phyloP scores from a whole-genome alignment of 2,113 vertebrate species.

The Uria aalge region DNA sequence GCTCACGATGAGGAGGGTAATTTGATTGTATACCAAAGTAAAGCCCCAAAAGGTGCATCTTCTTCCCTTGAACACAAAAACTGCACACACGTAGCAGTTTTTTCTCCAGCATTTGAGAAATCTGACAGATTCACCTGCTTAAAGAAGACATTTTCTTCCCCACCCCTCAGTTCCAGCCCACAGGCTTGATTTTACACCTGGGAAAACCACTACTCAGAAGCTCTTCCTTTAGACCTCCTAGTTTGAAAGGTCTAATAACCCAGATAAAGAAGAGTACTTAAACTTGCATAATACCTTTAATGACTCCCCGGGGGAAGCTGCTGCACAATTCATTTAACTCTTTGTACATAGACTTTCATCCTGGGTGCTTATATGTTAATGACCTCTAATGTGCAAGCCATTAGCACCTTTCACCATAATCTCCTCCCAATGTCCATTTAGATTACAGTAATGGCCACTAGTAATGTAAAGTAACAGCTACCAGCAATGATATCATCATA shows the following conservation, averaged over 20 bases:
- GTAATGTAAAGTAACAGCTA: constrained; percentile 54
- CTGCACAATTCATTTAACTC: constrained; percentile 64
- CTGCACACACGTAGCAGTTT: neutral
- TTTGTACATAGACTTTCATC: constrained; percentile 56
- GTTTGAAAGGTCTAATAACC: constrained; percentile 60
- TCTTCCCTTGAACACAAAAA: neutral
- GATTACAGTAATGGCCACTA: constrained; percentile 63
- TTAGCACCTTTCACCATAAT: constrained; percentile 71
- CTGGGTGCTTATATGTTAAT: constrained; percentile 58
- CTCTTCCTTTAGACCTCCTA: constrained; percentile 36
- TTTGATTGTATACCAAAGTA: neutral
- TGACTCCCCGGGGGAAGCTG: constrained; percentile 38
- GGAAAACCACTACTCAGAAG: constrained; percentile 52
- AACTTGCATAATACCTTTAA: constrained; percentile 65
- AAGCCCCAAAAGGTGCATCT: neutral
- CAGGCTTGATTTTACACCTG: constrained; percentile 28
- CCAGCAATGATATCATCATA: constrained; percentile 66
- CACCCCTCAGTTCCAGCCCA: neutral
- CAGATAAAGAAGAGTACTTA: constrained; percentile 62
- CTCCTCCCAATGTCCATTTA: constrained; percentile 67
- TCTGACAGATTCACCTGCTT: neutral
- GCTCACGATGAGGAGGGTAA: neutral
- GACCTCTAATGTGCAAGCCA: constrained; percentile 59
- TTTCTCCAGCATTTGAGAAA: neutral
- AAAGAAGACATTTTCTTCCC: neutral